Evolutionary conservation across 2,797 vertebrate species (phyloP), one percentile per base, ranked within the genome.

Genomic region (Allobates femoralis): DNA sequence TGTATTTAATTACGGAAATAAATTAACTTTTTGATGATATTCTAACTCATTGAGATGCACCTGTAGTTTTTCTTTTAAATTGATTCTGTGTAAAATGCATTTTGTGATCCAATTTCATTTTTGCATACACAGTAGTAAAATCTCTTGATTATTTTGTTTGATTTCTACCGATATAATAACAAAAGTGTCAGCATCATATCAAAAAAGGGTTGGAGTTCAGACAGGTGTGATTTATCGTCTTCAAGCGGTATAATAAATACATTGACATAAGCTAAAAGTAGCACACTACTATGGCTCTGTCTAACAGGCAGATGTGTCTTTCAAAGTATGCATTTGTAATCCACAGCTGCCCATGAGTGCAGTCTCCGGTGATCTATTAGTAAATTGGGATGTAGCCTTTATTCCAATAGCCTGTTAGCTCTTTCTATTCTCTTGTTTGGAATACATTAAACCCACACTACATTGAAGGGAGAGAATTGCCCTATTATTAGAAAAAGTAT

Each of bases 361-460:
- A 89, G 92, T 96, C 94, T 96, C 95, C 89, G 88, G 94, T 94
- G 94, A 94, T 96, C 93, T 95, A 94, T 95, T 95, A 96, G 94
- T 91, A 94, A 95, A 95, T 93, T 93, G 93, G 93, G 94, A 94
- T 93, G 92, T 87, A 93, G 93, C 91, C 91, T 93, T 93, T 91
- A 89, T 89, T 93, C 93, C 92, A 90, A 88, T 89, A 89, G 90
- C 91, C 93, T 92, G 90, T 93, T 94, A 93, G 89, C 89, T 92
- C 88, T 51, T 89, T 91, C 90, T 91, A 90, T 91, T 89, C 91
- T 90, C 92, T 91, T 90, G 87, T 84, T 92, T 91, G 93, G 95
- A 96, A 96, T 94, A 88, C 95, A 95, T 95, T 95, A 92, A 92
- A 92, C 89, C 26, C 85, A 89, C 86, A 92, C 85, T 90, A 92